Percentiles rank a stretch among this genome's conserved stretches.
These are phyloP conservation scores for Ephestia elutella DNA, from an alignment of 1,140 invertebrate genomes.

Conservation along the genomic window DNA sequence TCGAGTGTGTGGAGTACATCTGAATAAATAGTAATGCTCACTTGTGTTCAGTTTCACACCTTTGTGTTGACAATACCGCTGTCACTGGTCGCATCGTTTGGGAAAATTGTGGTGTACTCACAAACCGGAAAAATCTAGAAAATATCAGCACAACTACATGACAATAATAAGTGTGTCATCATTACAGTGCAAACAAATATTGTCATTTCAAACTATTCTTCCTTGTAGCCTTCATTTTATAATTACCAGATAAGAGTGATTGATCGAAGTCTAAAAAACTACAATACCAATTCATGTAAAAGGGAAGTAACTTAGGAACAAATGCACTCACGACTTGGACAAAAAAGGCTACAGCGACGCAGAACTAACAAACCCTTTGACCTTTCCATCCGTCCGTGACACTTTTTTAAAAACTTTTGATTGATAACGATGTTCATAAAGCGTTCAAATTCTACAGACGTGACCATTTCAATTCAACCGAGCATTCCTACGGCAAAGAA, in stretches of 20 bases:
- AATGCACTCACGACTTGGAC: too few species aligned
- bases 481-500: constrained; percentile 4
- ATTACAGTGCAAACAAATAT: background rate
- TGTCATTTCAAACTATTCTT: background rate
- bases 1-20: constrained; percentile 38
- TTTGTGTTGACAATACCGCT: constrained; percentile 17
- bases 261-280: background rate
- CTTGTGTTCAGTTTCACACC: constrained; percentile 39
- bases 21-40: constrained; percentile 45
- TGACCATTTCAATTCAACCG: constrained; percentile 14
- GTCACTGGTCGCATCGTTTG: background rate
- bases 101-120: background rate
- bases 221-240: background rate
- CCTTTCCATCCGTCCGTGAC: constrained; percentile 24
- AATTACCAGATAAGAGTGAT: background rate
- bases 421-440: constrained; percentile 39
- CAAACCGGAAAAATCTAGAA: background rate
- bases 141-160: background rate
- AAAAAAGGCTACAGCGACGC: background rate
- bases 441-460: constrained; percentile 11
- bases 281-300: too few species aligned
- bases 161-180: background rate
- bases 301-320: too few species aligned
- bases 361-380: constrained; percentile 26
- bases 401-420: constrained; percentile 31